Conservation (phyloP, 2,113 vertebrate genomes). For the Vulpes ferrilata region DNA sequence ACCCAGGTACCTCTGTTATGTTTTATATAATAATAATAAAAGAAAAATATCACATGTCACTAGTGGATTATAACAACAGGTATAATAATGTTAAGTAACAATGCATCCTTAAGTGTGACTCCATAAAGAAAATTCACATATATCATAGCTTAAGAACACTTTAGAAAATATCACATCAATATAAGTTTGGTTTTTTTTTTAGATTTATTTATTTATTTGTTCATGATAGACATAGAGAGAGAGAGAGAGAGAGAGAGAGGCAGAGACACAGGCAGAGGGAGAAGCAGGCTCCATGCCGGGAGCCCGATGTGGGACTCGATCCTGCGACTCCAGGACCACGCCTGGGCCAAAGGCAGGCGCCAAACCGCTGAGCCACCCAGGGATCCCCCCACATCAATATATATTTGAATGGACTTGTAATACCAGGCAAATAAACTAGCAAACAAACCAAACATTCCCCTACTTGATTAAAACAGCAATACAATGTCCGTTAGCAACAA, state of each 20-base stretch:
- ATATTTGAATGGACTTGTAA: not conserved
- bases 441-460: not conserved
- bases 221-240: no score
- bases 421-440: not conserved
- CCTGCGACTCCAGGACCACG: no score
- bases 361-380: no score
- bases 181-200: not conserved
- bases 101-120: not conserved
- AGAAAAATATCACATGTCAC: conserved; percentile 21
- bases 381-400: not conserved
- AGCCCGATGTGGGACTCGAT: no score
- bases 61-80: not conserved
- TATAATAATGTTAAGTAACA: not conserved
- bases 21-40: conserved; percentile 27
- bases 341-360: no score
- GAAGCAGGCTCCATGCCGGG: no score
- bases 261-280: no score
- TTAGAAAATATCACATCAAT: not conserved
- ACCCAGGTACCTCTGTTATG: not conserved
- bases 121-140: not conserved
- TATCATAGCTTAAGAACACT: not conserved
- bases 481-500: not conserved
- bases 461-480: not conserved
- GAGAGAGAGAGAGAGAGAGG: no score
- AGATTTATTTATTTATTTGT: no score